Evolutionary conservation across 1,140 invertebrate species (phyloP).

Genomic region (Sycobia sp.): DNA sequence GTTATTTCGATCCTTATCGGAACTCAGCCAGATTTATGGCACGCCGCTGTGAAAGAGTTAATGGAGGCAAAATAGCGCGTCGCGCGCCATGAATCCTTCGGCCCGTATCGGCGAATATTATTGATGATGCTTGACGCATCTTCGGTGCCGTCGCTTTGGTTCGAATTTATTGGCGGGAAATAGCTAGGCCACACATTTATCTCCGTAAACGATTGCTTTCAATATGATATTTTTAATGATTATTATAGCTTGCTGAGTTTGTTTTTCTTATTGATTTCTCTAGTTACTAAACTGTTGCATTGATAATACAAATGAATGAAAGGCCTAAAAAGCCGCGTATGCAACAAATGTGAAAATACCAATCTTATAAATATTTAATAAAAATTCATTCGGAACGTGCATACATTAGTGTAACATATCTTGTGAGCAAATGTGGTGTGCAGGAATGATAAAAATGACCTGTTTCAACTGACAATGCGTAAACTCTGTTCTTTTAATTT

Average conservation of each 20-base stretch:
- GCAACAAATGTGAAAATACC: too few species aligned
- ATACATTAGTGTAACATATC: too few species aligned
- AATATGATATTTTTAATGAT: constrained; percentile 15
- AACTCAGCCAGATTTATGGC: constrained; percentile 14
- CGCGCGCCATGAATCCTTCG: constrained; percentile 18
- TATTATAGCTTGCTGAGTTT: too few species aligned
- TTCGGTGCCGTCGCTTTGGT: not conserved
- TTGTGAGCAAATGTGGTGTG: too few species aligned
- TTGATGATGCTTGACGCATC: constrained; percentile 29
- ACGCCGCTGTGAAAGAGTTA: constrained; percentile 23
- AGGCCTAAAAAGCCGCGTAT: too few species aligned
- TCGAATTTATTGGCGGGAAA: constrained; percentile 27
- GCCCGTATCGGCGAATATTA: constrained; percentile 20
- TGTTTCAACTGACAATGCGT: too few species aligned
- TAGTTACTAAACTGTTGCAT: too few species aligned
- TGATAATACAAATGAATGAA: too few species aligned
- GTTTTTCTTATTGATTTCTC: not conserved
- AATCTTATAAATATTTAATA: too few species aligned
- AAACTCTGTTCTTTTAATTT: too few species aligned
- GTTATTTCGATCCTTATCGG: constrained; percentile 30
- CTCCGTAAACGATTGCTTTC: not conserved
- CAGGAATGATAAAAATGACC: too few species aligned
- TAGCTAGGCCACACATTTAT: constrained; percentile 14
- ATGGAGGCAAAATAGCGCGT: constrained; percentile 33
- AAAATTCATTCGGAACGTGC: too few species aligned